Evolutionary conservation across 1,140 invertebrate species (phyloP), one percentile per base, ranked within the genome.

Genomic region (Zaprionus taronus): DNA sequence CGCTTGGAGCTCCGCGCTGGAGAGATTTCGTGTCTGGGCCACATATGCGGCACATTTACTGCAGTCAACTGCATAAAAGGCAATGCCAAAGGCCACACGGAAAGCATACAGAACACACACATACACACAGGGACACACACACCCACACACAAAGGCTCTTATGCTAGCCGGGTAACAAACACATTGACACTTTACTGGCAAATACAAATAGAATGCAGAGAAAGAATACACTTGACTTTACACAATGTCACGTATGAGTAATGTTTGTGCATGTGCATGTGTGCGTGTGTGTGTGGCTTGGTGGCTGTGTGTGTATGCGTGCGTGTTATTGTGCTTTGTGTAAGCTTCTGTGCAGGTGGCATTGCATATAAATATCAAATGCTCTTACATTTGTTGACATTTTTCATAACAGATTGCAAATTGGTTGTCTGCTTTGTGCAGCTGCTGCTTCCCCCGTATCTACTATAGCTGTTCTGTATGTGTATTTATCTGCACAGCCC

Each of bases 381-480:
- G 63, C 72, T 17, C 36, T 31, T 55, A 72, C 75, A 77, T 81
- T 76, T 79, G 72, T 75, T 78, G 71, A 90, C 83, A 84, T 75
- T 87, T 81, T 85, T 90, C 75, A 89, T 89, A 90, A 89, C 79
- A 74, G 77, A 90, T 82, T 79, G 79, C 84, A 89, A 89, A 90
- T 89, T 89, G 81, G 75, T 68, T 90, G 72, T 78, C 74, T 68
- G 71, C 64, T 68, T 63, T 68, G 58, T 80, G 71, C 73, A 84
- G 81, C 84, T 87, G 68, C 71, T 77, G 62, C 31, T 72, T 36
- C 12, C n/a, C 6, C 22, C 55, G 49, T 20, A 17, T 62, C 44
- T 56, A 17, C 44, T 56, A 17, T 31, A 44, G 44, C 36, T 53
- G 41, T 14, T 28, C 15, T 49, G 2, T 31, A 31, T 31, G n/a